Evolutionary conservation across 2,797 vertebrate species (phyloP).

Genomic region (Limosa lapponica): DNA sequence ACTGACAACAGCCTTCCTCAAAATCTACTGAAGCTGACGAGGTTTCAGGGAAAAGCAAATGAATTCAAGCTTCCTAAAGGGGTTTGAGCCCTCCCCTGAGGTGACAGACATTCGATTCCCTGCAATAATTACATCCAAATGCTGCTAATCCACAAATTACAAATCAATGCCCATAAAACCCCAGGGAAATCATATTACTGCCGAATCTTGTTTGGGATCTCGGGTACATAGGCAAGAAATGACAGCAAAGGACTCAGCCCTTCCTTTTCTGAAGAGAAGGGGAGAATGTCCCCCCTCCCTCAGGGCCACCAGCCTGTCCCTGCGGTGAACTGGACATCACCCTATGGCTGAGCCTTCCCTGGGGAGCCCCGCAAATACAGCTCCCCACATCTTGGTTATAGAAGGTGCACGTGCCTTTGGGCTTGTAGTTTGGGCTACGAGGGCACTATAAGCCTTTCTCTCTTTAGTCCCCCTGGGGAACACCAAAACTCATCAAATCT

Average conservation of each 20-base stretch:
- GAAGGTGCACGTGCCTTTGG: neutral
- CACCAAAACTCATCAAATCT: neutral
- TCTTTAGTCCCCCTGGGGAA: neutral
- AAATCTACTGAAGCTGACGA: neutral
- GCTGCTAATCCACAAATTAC: conserved; percentile 67
- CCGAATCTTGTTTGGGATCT: neutral
- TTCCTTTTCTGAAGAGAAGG: neutral
- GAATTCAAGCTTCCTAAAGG: conserved; percentile 32
- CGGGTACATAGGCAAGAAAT: neutral
- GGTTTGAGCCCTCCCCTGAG: neutral
- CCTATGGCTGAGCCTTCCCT: neutral
- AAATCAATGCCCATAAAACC: conserved; percentile 42
- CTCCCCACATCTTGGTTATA: too few relatives aligned
- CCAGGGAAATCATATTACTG: conserved; percentile 50
- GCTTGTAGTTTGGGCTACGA: neutral
- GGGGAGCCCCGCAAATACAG: neutral
- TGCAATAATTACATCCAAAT: conserved; percentile 61
- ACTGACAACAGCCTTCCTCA: neutral
- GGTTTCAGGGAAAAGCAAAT: conserved; percentile 19
- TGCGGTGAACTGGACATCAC: neutral
- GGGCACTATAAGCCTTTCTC: neutral
- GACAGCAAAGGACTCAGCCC: neutral
- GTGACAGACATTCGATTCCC: conserved; percentile 53
- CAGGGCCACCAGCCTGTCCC: neutral
- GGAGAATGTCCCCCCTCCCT: neutral